These are phyloP conservation scores for Actenoides hombroni DNA, from an alignment of 2,113 vertebrate species.

Conservation along the genomic window DNA sequence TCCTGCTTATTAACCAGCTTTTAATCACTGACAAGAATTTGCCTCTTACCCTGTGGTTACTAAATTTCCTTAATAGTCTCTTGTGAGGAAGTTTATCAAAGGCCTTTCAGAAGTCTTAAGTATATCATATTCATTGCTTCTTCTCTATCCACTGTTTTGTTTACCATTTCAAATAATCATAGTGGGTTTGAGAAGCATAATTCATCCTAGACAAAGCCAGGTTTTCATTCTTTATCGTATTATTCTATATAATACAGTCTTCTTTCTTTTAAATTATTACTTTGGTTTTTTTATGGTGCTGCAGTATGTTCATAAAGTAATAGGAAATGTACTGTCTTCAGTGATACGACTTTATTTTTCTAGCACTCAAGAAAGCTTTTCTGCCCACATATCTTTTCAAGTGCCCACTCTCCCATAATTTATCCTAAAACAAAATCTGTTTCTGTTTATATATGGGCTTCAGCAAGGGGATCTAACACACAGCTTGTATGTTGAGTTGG, in stretches of 20 bases:
- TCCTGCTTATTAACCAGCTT: slow-evolving; percentile 18
- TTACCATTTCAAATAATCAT: slow-evolving; percentile 10
- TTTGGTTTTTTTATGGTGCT: neutral
- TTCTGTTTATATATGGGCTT: neutral
- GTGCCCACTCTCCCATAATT: neutral
- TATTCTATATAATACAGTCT: neutral
- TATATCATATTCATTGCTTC: neutral
- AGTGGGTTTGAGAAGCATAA: neutral
- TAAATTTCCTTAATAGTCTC: slow-evolving; percentile 45
- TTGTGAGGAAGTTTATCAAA: slow-evolving; percentile 45
- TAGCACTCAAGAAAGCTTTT: neutral
- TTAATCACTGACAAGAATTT: slow-evolving; percentile 46
- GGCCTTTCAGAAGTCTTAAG: slow-evolving; percentile 10
- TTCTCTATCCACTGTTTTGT: neutral
- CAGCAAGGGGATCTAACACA: neutral
- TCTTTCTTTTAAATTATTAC: neutral
- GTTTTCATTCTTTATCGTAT: neutral
- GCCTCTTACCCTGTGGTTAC: slow-evolving; percentile 21
- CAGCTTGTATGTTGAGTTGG: neutral
- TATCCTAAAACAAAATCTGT: neutral
- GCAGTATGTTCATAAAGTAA: neutral
- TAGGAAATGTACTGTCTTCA: neutral
- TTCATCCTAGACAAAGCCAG: neutral
- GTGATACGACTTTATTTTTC: neutral
- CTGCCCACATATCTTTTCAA: neutral